Percentiles rank a stretch among this genome's conserved stretches.
Evolutionary conservation across 2,797 vertebrate genomes (phyloP).

Genomic region (Microctenopoma lineatum): DNA sequence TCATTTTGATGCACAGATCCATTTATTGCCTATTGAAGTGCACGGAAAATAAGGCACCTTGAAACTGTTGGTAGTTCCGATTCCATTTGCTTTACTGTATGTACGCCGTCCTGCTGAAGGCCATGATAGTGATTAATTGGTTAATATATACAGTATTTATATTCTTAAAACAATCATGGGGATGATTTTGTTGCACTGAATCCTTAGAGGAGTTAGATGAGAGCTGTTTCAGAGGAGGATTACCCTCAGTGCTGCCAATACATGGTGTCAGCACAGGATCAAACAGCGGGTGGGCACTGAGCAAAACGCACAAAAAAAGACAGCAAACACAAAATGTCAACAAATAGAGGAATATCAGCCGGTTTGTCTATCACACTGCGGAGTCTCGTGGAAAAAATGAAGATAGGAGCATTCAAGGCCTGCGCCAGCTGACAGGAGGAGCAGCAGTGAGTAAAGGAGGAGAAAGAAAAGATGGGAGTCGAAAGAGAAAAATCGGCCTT

Average conservation of each 20-base stretch:
- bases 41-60: slow-evolving; percentile 49
- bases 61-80: slow-evolving; percentile 28
- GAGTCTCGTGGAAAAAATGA: slow-evolving; percentile 57
- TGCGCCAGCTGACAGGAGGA: slow-evolving; percentile 71
- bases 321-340: slow-evolving; percentile 74
- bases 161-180: slow-evolving; percentile 21
- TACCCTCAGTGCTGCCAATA: slow-evolving; percentile 58
- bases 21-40: slow-evolving; percentile 53
- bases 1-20: slow-evolving; percentile 62
- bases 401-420: slow-evolving; percentile 63
- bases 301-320: slow-evolving; percentile 61
- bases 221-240: slow-evolving; percentile 49
- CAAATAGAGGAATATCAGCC: slow-evolving; percentile 77
- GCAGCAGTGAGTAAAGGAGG: slow-evolving; percentile 63
- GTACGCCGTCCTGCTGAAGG: slow-evolving; percentile 10
- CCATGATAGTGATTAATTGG: slow-evolving; percentile 11
- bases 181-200: slow-evolving; percentile 28
- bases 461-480: slow-evolving; percentile 21
- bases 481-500: slow-evolving; percentile 72
- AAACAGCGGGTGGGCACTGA: slow-evolving; percentile 67
- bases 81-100: slow-evolving; percentile 15
- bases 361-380: slow-evolving; percentile 73
- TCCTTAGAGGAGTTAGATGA: slow-evolving; percentile 43
- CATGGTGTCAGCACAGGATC: slow-evolving; percentile 69
- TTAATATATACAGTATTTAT: slow-evolving; percentile 7